phyloP scores from a whole-genome alignment of 2,113 vertebrate species.

The Melanotaenia duboulayi region DNA sequence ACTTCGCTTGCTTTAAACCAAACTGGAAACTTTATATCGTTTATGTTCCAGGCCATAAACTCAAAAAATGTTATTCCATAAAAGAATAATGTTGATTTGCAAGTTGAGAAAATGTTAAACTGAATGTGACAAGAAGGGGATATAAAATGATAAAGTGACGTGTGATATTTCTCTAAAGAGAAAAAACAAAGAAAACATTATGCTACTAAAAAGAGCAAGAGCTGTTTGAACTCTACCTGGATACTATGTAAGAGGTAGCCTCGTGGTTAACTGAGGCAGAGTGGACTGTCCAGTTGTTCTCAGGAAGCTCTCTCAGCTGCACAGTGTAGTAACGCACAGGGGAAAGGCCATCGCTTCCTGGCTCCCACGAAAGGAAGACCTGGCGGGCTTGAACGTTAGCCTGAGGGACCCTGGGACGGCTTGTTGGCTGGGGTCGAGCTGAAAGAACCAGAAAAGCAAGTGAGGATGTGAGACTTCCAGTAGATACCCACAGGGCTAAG shows the following conservation, averaged over 20 bases:
- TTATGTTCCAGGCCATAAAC: conserved; percentile 3
- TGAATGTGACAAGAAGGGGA: not conserved
- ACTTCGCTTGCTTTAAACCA: not conserved
- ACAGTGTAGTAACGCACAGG: conserved; percentile 95
- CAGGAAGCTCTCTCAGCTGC: conserved; percentile 91
- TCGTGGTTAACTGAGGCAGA: conserved; percentile 89
- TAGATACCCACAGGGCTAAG: conserved; percentile 56
- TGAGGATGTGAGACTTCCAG: conserved; percentile 22
- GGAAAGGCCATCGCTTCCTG: conserved; percentile 95
- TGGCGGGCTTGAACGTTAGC: conserved; percentile 85
- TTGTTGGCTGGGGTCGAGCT: conserved; percentile 88
- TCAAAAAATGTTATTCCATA: not conserved
- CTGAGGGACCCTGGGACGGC: conserved; percentile 87
- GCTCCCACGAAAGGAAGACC: conserved; percentile 93
- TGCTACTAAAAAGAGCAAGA: not conserved
- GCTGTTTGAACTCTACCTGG: conserved; percentile 82
- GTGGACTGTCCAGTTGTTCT: conserved; percentile 88
- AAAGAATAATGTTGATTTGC: conserved; percentile 5
- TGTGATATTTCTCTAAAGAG: not conserved
- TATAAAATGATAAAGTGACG: not conserved
- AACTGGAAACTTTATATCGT: not conserved
- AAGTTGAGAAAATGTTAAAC: conserved; percentile 15
- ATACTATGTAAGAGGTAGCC: conserved; percentile 86
- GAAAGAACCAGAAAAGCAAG: conserved; percentile 1
- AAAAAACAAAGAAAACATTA: no score